Evolutionary conservation across 2,797 vertebrate genomes (phyloP).

Genomic region (Lagorchestes hirsutus): DNA sequence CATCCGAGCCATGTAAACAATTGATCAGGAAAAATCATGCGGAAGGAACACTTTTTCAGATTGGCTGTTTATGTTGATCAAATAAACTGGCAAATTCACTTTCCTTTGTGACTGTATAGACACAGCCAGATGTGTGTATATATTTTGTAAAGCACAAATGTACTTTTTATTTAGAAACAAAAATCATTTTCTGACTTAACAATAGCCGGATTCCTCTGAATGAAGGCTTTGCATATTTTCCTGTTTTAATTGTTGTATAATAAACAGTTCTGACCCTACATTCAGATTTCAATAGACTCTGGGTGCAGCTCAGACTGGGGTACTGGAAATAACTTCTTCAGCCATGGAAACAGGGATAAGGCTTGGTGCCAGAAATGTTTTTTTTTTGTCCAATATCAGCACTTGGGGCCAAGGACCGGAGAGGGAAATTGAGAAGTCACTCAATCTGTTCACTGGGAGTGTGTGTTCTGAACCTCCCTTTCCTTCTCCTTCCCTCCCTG

Average conservation of each 20-base stretch:
- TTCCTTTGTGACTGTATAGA: constrained; percentile 45
- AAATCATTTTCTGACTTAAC: constrained; percentile 90
- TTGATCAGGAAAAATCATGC: background rate
- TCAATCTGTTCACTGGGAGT: constrained; percentile 21
- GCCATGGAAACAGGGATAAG: constrained; percentile 88
- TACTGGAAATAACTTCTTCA: constrained; percentile 89
- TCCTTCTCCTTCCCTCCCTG: background rate
- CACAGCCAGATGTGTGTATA: constrained; percentile 3
- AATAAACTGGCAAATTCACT: constrained; percentile 56
- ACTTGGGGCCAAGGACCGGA: constrained; percentile 78
- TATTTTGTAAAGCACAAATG: constrained; percentile 79
- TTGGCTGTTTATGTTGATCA: constrained; percentile 27
- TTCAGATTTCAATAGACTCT: constrained; percentile 89
- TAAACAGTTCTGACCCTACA: constrained; percentile 93
- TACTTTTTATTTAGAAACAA: constrained; percentile 86
- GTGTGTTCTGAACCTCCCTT: background rate
- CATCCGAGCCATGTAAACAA: background rate
- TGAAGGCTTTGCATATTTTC: constrained; percentile 94
- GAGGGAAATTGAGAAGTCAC: constrained; percentile 67
- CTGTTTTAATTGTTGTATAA: constrained; percentile 92
- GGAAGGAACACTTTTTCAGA: constrained; percentile 13
- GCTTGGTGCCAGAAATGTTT: constrained; percentile 86
- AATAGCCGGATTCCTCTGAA: constrained; percentile 95
- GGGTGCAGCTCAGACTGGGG: constrained; percentile 87
- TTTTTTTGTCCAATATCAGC: constrained; percentile 84